Evolutionary conservation across 2,888 invertebrate genomes (phyloP).

Genomic region (Harpalus rufipes): DNA sequence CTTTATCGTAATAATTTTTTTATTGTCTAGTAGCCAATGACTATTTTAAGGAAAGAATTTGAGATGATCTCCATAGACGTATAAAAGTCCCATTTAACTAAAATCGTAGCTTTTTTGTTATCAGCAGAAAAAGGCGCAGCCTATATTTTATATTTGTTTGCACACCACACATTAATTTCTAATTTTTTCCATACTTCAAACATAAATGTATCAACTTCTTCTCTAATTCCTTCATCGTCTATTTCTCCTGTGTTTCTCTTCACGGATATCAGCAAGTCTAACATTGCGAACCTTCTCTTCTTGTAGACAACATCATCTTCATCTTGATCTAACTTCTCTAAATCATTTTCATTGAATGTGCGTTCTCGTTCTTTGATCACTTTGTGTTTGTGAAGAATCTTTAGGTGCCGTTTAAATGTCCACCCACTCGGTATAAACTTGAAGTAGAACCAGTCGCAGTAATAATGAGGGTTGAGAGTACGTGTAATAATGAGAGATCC

Average conservation of each 20-base stretch:
- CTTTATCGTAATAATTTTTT: too few relatives aligned
- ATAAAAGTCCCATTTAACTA: too few relatives aligned
- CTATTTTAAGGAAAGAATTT: too few relatives aligned
- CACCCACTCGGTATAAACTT: conserved; percentile 24
- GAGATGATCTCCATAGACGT: too few relatives aligned
- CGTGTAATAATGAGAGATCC: conserved; percentile 17
- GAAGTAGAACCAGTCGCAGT: neutral
- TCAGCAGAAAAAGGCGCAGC: too few relatives aligned
- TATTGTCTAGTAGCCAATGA: too few relatives aligned
- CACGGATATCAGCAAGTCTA: conserved; percentile 52
- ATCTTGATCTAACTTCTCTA: conserved; percentile 39
- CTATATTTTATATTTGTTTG: too few relatives aligned
- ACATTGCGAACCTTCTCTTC: conserved; percentile 60
- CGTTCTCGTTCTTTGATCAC: conserved; percentile 64
- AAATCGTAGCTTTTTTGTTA: too few relatives aligned
- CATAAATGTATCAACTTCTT: conserved; percentile 66
- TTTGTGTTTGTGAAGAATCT: conserved; percentile 69
- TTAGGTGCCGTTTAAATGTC: conserved; percentile 71
- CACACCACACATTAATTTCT: too few relatives aligned
- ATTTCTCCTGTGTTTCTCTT: conserved; percentile 59
- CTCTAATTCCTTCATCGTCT: conserved; percentile 61
- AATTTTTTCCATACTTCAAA: conserved; percentile 55
- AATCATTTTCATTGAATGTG: conserved; percentile 68
- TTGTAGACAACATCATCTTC: conserved; percentile 18
- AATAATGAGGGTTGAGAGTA: neutral